These are phyloP conservation scores for Phymatocera aterrima DNA, from an alignment of 2,888 invertebrate species.

Conservation along the genomic window DNA sequence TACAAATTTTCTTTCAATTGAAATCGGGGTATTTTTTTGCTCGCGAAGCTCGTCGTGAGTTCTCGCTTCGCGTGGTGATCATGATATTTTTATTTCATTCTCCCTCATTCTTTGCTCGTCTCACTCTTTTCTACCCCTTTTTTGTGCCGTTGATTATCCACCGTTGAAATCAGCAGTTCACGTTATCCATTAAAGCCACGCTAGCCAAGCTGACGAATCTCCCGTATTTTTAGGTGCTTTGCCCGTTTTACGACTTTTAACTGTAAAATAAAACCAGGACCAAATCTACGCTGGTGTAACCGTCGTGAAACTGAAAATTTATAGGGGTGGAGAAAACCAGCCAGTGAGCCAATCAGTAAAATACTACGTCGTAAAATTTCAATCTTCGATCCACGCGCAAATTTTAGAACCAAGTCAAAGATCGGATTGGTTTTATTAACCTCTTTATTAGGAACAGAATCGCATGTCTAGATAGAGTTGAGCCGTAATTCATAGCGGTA, in stretches of 20 bases:
- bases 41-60: background rate
- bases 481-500: background rate
- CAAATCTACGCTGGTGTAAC: background rate
- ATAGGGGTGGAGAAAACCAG: constrained; percentile 10
- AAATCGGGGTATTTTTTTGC: background rate
- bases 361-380: constrained; percentile 31
- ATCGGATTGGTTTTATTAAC: background rate
- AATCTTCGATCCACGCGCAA: constrained; percentile 10
- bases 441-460: background rate
- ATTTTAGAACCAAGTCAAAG: background rate
- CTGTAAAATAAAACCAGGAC: constrained; percentile 22
- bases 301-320: background rate
- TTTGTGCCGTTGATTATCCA: constrained; percentile 34
- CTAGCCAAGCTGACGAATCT: constrained; percentile 38
- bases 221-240: constrained; percentile 37
- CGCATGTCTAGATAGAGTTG: background rate
- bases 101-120: background rate
- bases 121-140: background rate
- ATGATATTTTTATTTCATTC: background rate
- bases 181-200: constrained; percentile 39
- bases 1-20: background rate
- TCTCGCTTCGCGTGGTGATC: constrained; percentile 28
- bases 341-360: constrained; percentile 26
- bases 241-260: constrained; percentile 30
- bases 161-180: constrained; percentile 40